Evolutionary conservation across 2,113 vertebrate species (phyloP), one percentile per base, ranked within the genome.

Genomic region (Microtus oregoni): DNA sequence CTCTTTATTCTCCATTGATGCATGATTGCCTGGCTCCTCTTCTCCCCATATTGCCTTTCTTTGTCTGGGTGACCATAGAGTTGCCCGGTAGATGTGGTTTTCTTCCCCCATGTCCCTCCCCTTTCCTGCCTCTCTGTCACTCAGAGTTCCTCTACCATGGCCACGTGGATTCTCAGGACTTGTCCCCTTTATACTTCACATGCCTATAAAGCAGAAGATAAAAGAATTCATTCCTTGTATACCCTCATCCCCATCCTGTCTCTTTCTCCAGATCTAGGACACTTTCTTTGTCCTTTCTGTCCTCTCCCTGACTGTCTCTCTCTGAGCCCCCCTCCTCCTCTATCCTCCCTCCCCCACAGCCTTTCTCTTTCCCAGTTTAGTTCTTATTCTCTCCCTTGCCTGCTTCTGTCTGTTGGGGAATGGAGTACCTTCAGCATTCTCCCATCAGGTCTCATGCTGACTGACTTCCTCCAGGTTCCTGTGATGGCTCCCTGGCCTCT

Each of bases 401-500:
- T 35, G 15, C 52, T 50, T 77, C 50, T n/a, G 44, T 26, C 17
- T 44, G 8, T 17, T 55, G 15, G n/a, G 28, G 68, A 61, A n/a
- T 38, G 35, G 61, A n/a, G 65, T 4, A 30, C 81, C 6, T 4
- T 58, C 14, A 67, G n/a, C 73, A 47, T 58, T 12, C 44, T 77
- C 88, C 92, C n/a, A 5, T 28, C 52, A 35, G 72, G 70, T 26
- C 92, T 94, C 47, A 88, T 32, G n/a, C 41, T 11, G 78, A 58
- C 41, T 10, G 28, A 72, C 19, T 67, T 79, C 90, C 63, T 94
- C 44, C 89, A 95, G 98, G 93, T 72, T 90, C 93, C 94, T 2
- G 93, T 63, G 72, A 98, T 98, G 98, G 94, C 96, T 41, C 72
- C 44, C n/a, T 38, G 97, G 95, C 85, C 97, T 90, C 90, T 88